Percentiles rank a stretch among this genome's conserved stretches.
phyloP scores from a whole-genome alignment of 2,113 vertebrate species.

The Copsychus sechellarum region DNA sequence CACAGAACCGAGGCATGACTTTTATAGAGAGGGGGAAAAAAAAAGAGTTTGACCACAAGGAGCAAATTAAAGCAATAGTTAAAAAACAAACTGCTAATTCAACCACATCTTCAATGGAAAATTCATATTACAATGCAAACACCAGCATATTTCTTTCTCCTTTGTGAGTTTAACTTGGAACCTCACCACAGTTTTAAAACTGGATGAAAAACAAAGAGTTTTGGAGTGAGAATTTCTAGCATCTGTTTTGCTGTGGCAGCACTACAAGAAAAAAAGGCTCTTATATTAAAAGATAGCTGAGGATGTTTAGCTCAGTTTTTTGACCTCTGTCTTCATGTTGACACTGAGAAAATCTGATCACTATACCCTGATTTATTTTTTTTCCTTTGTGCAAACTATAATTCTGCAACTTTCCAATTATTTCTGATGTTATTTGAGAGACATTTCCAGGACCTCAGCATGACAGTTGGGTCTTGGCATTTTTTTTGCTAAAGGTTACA shows the following conservation, averaged over 20 bases:
- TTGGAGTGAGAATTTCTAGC: constrained; percentile 46
- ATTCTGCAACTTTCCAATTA: neutral
- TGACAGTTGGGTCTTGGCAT: neutral
- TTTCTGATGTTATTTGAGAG: neutral
- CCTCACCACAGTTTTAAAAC: neutral
- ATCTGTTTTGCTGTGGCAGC: constrained; percentile 49
- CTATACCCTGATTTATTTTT: constrained; percentile 13
- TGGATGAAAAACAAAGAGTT: constrained; percentile 64
- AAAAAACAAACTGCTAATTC: constrained; percentile 45
- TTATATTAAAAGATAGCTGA: constrained; percentile 48
- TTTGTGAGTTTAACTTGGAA: constrained; percentile 11
- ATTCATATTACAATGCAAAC: constrained; percentile 45
- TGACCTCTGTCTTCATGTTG: constrained; percentile 53
- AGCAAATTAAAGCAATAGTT: constrained; percentile 64
- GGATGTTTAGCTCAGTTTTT: constrained; percentile 53
- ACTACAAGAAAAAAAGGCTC: constrained; percentile 18
- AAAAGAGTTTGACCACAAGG: constrained; percentile 46
- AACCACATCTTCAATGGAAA: constrained; percentile 53
- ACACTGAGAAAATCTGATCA: constrained; percentile 29
- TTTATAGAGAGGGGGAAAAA: neutral
- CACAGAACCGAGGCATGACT: neutral
- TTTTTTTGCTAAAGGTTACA: neutral
- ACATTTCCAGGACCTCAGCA: neutral
- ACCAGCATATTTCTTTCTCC: neutral
- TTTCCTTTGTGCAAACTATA: neutral